Evolutionary conservation across 1,140 invertebrate species (phyloP).

Genomic region (Drosophila paulistorum): DNA sequence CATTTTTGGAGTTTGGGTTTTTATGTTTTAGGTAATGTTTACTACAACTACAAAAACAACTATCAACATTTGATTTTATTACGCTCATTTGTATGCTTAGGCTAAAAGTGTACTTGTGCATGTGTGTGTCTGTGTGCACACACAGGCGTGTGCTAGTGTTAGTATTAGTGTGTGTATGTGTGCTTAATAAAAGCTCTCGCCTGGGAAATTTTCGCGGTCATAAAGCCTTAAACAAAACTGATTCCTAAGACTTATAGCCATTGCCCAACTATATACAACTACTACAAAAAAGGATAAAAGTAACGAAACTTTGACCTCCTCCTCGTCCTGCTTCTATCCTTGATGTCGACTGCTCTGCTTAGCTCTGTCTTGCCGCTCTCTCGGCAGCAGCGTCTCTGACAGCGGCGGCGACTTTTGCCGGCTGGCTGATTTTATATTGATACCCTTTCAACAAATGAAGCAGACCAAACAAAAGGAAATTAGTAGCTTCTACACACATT

Average conservation of each 20-base stretch:
- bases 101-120: conserved; percentile 31
- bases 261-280: conserved; percentile 9
- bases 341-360: conserved; percentile 25
- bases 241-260: not conserved
- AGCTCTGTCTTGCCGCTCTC: conserved; percentile 3
- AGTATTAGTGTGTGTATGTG: not conserved
- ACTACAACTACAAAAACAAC: conserved; percentile 57
- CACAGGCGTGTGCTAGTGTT: too few species aligned
- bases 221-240: conserved; percentile 48
- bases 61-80: conserved; percentile 80
- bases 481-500: too few species aligned
- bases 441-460: not conserved
- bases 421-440: conserved; percentile 49
- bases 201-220: conserved; percentile 40
- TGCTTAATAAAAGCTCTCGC: conserved; percentile 19
- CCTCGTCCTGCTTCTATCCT: not conserved
- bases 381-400: conserved; percentile 34
- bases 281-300: not conserved
- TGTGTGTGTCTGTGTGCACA: not conserved
- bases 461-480: too few species aligned
- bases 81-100: conserved; percentile 69
- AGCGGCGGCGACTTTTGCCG: conserved; percentile 60
- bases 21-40: conserved; percentile 60
- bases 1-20: conserved; percentile 31
- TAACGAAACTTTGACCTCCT: conserved; percentile 50